Base-by-base conservation (phyloP, 2,888 invertebrate genomes). In the Nemotelus pantherinus region DNA sequence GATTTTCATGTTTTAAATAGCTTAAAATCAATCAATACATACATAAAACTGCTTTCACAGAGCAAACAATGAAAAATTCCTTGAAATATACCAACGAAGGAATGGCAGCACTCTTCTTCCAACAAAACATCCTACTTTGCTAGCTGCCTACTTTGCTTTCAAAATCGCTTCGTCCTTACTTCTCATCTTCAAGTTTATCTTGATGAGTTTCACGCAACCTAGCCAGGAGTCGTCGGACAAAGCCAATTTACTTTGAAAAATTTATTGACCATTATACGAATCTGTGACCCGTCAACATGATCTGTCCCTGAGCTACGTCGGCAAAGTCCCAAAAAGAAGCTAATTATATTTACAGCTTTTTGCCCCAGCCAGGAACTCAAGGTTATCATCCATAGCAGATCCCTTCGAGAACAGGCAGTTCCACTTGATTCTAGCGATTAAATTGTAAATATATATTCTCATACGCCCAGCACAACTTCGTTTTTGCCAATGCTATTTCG, bases 281-380 rank as follows among this genome's bases (percentile, higher is more conserved):
- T 70, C 70, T 53, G 6, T 70, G 70, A 70, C 70, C 70, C 70
- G 53, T 53, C 70, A 47, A 65, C 4, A 47, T 7, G 47, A 65
- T 65, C 47, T 65, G 65, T 3, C 65, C 41, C 9, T 67, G 25
- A n/a, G 41, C n/a, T 1, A 63, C 63, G 63, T 53, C 9, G 39
- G 65, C 45, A 5, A 25, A 4, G 10, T 65, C 10, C 7, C 44
- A 4, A 41, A 53, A 9, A 4, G 3, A 41, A 1, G 68, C 70
- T 70, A 70, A 70, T 67, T 67, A 48, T 70, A 70, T 70, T 70
- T 70, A 50, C 70, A 43, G 55, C 50, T 55, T 70, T 43, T 70
- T 10, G 50, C 50, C 57, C 10, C 10, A 57, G n/a, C 10, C 10
- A 57, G 25, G 57, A 25, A 3, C 3, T n/a, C 3, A 57, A 25